Conservation (phyloP, 2,797 vertebrate species). For the Brachymystax lenok region DNA sequence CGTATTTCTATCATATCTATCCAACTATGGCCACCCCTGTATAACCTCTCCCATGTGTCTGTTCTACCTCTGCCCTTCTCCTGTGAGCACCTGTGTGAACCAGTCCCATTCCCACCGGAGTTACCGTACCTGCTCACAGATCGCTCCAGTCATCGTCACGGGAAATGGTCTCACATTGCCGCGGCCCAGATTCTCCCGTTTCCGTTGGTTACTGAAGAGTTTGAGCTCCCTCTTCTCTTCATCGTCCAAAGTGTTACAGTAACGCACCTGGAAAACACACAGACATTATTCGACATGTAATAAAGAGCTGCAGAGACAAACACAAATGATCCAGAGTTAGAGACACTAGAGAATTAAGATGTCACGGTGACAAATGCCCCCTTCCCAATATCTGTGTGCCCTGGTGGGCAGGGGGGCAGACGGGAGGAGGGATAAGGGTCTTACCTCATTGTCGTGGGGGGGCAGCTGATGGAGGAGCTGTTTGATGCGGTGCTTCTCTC, state of each 20-base stretch:
- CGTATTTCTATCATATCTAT: background rate
- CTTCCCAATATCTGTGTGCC: conserved; percentile 12
- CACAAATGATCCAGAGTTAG: background rate
- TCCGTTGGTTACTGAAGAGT: conserved; percentile 96
- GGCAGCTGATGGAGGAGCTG: conserved; percentile 98
- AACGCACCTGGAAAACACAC: conserved; percentile 82
- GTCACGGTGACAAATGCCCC: conserved; percentile 22
- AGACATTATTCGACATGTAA: too few species aligned
- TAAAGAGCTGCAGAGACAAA: background rate
- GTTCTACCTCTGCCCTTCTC: background rate
- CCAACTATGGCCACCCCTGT: background rate
- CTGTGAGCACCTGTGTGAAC: background rate
- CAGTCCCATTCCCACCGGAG: background rate
- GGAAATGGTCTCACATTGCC: conserved; percentile 95
- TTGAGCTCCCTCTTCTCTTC: conserved; percentile 97
- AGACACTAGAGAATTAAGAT: background rate
- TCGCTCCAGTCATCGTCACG: conserved; percentile 94
- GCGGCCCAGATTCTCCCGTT: conserved; percentile 93
- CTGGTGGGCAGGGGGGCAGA: background rate
- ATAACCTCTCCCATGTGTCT: background rate
- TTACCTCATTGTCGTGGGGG: conserved; percentile 98
- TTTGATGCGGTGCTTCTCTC: conserved; percentile 96
- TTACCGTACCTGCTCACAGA: conserved; percentile 91
- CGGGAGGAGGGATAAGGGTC: conserved; percentile 50
- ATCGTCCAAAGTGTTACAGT: conserved; percentile 94